Base-by-base conservation (phyloP, 64 coral and sea anemone genomes). In the Astreopora myriophthalma region DNA sequence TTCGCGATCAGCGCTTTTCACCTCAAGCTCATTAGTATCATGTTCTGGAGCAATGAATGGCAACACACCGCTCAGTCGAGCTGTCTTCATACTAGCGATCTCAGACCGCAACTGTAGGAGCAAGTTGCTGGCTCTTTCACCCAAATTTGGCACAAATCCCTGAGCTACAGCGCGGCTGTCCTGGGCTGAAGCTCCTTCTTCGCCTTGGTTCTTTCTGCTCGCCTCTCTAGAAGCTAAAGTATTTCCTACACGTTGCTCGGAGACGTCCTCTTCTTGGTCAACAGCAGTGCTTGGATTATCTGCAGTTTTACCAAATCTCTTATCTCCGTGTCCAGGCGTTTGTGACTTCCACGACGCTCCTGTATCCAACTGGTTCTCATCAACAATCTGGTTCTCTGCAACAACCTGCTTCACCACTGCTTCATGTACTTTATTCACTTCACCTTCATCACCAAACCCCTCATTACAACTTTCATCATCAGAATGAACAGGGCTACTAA, bases 11-110 rank as follows among this genome's bases (percentile, higher is more conserved):
- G 62, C 62, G n/a, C 32, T 34, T 70, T 33, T 28, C 1, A 3
- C 67, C 5, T 12, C 49, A 1, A 19, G 31, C 6, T 29, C 48
- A 34, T 17, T 8, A 24, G 0, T 32, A 37, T 82, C 79, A 60
- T 31, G 3, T n/a, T n/a, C 76, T 6, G 76, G 31, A 19, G 76
- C 29, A 33, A 61, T 19, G 76, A 32, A 35, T 11, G 55, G 49
- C 20, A 58, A 35, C 31, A 36, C 31, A 23, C 52, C 20, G 30
- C 78, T 61, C 31, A 81, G 80, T 3, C 90, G 78, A 13, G 90
- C 90, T 23, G 90, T 63, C 31, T 81, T 81, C 76, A 92, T 52
- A 72, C 52, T 92, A 2, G 79, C 90, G 39, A 92, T 92, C 39
- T 92, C 90, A 71, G 67, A 85, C 22, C 90, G 33, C 10, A 92